Percentiles rank a stretch among this genome's conserved stretches.
phyloP scores from a whole-genome alignment of 2,113 vertebrate genomes.

The Ibidorhyncha struthersii region DNA sequence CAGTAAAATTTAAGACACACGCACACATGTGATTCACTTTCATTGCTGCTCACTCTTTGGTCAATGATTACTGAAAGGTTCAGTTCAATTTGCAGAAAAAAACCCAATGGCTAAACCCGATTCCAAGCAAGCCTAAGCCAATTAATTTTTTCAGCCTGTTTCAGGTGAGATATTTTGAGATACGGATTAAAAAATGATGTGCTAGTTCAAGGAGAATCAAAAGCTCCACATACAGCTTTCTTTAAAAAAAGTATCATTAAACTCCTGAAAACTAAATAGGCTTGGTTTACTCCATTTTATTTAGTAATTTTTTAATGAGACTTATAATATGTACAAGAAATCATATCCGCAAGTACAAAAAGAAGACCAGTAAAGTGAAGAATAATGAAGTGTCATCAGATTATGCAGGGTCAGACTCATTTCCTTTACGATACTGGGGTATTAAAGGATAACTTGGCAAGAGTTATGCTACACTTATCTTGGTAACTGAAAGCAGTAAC shows the following conservation, averaged over 20 bases:
- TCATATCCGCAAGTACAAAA: background rate
- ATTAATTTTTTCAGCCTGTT: background rate
- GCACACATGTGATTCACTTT: background rate
- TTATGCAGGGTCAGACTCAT: background rate
- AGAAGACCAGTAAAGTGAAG: background rate
- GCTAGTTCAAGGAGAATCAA: background rate
- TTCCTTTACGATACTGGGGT: background rate
- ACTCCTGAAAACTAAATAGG: background rate
- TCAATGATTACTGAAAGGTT: background rate
- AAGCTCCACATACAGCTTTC: background rate
- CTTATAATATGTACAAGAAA: background rate
- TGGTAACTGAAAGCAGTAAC: background rate
- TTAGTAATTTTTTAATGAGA: background rate
- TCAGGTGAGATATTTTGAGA: background rate
- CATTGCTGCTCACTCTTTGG: background rate
- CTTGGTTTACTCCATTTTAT: background rate
- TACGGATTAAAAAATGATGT: background rate
- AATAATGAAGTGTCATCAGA: background rate
- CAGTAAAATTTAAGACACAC: background rate
- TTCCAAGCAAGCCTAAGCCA: background rate
- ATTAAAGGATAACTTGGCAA: background rate
- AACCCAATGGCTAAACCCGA: fast-evolving
- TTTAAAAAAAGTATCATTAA: background rate
- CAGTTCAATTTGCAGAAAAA: background rate
- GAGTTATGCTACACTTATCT: background rate